Conservation (phyloP, 2,113 vertebrate species). For the Hippocampus comes region DNA sequence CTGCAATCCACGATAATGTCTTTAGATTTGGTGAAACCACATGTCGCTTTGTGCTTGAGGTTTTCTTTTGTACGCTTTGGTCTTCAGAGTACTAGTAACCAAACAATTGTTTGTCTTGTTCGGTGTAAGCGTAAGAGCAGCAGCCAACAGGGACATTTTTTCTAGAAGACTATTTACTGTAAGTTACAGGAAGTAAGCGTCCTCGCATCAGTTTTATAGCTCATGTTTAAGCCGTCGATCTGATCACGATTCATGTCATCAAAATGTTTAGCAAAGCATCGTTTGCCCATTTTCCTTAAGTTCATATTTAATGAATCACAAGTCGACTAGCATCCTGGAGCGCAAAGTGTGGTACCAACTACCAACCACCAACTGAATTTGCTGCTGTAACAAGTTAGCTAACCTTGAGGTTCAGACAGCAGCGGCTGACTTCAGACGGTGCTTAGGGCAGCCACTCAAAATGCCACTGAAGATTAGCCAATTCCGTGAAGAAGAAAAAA, state of each 20-base stretch:
- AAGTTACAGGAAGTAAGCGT: background rate
- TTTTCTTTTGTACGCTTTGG: background rate
- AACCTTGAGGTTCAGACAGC: background rate
- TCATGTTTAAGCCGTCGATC: background rate
- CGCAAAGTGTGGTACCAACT: background rate
- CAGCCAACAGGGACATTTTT: background rate
- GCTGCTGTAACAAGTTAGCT: background rate
- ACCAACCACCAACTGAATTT: background rate
- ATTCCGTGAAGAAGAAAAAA: constrained; percentile 16
- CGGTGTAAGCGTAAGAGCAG: too few species aligned
- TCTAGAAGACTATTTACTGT: background rate
- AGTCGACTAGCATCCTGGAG: background rate
- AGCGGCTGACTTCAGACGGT: background rate
- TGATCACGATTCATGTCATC: background rate
- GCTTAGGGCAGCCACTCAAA: constrained; percentile 20
- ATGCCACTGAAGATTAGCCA: constrained; percentile 38
- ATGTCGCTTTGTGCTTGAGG: background rate
- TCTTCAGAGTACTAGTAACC: background rate
- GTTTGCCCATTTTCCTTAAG: background rate
- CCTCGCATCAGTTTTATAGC: too few species aligned
- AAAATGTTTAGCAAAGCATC: background rate
- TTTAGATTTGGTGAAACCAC: background rate
- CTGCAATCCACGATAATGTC: background rate
- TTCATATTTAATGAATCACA: background rate
- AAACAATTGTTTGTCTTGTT: background rate